Base-by-base conservation (phyloP, 2,113 vertebrate genomes). In the Bujurquina vittata region DNA sequence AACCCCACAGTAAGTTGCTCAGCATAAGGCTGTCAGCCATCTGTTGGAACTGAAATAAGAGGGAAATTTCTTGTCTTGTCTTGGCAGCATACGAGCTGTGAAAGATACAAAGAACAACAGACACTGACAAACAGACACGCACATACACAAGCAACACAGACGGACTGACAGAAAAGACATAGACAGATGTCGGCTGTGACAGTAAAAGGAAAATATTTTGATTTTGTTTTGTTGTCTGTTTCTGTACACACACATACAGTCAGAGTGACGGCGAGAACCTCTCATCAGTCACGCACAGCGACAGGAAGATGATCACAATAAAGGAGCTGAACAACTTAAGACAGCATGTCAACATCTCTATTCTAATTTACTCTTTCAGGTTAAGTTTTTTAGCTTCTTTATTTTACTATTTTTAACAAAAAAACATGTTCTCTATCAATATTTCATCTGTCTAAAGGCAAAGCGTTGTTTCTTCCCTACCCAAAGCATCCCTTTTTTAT, bases 171-270 rank as follows among this genome's bases (percentile, higher is more conserved):
- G 43, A 72, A 33, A 60, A 79, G 73, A 83, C 69, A 90, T 2
- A 87, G 83, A 84, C 84, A 88, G 77, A 88, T 81, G 89, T 88
- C 61, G 2, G 29, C 52, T 20, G 2, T 84, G 81, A 83, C 80
- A 79, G 29, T 81, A 76, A 73, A 90, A 88, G 75, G 40, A 76
- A 69, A 75, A 80, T 58, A 55, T 84, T 84, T 78, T 43, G 31
- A 55, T 83, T 88, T 78, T 43, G 31, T 49, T 83, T 88, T 80
- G 65, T 78, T 82, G 72, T 76, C 43, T 80, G 75, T 59, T 73
- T 74, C 20, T 26, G 74, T 52, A 2, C 46, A 43, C 63, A 79
- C 60, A 59, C 84, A 33, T 10, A 67, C 73, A 52, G 26, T 72
- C 43, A n/a, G 67, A 69, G 67, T 81, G 83, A 77, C 23, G 3